Conservation (phyloP, 2,113 vertebrate genomes). For the Prolemur simus region DNA sequence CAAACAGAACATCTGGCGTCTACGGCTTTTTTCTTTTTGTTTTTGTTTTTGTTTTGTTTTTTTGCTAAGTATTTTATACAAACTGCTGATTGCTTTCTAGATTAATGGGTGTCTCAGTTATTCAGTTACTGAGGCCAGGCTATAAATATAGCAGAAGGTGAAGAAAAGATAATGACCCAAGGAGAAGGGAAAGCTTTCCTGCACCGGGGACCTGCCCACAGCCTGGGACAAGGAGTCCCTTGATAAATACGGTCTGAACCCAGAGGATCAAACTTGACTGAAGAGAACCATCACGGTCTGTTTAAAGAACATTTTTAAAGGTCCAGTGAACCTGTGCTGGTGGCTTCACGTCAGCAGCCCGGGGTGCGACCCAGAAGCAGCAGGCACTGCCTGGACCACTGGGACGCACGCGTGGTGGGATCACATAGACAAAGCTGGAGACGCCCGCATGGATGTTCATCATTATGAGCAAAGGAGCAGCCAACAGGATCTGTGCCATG, state of each 20-base stretch:
- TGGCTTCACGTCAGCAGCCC: background rate
- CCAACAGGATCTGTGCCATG: fast-evolving
- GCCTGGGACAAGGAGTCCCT: background rate
- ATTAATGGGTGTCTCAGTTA: background rate
- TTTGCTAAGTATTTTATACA: background rate
- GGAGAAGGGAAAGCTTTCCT: background rate
- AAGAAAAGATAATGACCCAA: background rate
- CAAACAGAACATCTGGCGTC: background rate
- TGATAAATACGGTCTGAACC: conserved; percentile 91
- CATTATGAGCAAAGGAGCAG: background rate
- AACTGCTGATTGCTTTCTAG: background rate
- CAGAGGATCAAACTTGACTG: conserved; percentile 92
- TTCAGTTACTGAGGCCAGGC: background rate
- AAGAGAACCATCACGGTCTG: conserved; percentile 90
- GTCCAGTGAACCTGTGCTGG: background rate
- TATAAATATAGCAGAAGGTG: background rate
- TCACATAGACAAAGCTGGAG: fast-evolving
- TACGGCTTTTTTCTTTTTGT: too few species aligned
- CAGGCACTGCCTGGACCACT: background rate
- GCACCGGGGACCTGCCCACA: background rate
- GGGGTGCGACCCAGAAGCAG: background rate
- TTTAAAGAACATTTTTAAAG: conserved; percentile 56
- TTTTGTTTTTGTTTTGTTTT: too few species aligned
- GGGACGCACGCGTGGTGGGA: background rate
- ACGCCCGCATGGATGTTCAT: fast-evolving